Conservation (phyloP, 1,140 invertebrate species). For the Lasaia peninsularis region DNA sequence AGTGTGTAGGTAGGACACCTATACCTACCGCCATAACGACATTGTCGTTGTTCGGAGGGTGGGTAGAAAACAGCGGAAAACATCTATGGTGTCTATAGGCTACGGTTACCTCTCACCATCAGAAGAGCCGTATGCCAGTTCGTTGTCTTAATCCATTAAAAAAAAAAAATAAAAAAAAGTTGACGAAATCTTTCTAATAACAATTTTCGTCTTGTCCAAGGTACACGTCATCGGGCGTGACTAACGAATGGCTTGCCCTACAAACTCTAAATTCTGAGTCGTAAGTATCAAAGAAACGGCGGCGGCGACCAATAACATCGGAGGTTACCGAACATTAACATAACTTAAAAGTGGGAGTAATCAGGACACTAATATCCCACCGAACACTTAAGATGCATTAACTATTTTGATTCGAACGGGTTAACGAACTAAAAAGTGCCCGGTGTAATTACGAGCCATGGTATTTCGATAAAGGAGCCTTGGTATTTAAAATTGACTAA, state of each 20-base stretch:
- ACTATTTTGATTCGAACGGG: conserved; percentile 60
- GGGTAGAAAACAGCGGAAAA: background rate
- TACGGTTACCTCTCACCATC: no score
- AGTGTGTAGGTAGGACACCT: no score
- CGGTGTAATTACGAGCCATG: conserved; percentile 30
- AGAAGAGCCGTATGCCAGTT: no score
- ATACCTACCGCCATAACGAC: no score
- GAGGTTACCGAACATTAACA: conserved; percentile 67
- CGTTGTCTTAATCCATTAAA: no score
- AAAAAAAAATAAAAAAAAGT: conserved; percentile 31
- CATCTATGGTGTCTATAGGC: background rate
- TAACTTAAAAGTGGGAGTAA: conserved; percentile 68
- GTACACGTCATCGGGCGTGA: conserved; percentile 75
- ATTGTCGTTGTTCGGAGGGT: no score
- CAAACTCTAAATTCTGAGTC: conserved; percentile 75
- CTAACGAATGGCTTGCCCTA: conserved; percentile 76
- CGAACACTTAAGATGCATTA: conserved; percentile 63
- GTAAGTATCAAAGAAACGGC: conserved; percentile 71
- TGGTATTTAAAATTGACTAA: conserved; percentile 24
- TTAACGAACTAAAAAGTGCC: conserved; percentile 30
- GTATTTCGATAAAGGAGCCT: conserved; percentile 40
- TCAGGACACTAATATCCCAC: conserved; percentile 66
- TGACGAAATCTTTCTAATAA: conserved; percentile 65
- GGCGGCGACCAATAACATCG: conserved; percentile 48
- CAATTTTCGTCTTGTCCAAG: conserved; percentile 76